Evolutionary conservation across 2,888 invertebrate species (phyloP), one percentile per base, ranked within the genome.

Genomic region (Dynastes maya): DNA sequence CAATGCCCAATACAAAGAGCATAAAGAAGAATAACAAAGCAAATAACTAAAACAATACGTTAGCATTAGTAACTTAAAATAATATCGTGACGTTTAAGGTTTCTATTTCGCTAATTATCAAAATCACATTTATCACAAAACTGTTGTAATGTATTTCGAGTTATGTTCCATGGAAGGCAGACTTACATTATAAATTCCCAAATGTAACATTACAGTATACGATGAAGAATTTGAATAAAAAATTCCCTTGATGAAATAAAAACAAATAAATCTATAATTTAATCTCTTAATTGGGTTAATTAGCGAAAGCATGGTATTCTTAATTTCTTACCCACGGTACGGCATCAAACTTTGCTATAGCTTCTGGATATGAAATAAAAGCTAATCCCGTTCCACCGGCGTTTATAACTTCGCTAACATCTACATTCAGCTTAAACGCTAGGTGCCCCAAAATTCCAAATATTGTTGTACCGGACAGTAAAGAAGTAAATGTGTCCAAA

Each of bases 351-450:
- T 95, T 93, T 0, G 95, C 92, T 74, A 96, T 93, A 0, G 96
- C 96, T 85, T 95, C 95, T 1, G 96, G 96, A 87, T 96, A 96
- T 0, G 95, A 95, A 72, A 96, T 91, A 85, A 96, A 96, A 0
- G 96, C 96, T 77, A 96, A 88, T 0, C 95, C 95, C 0, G 95
- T 93, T 2, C 96, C 96, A 32, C 94, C 93, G 29, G 91, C 89
- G 11, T 94, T 93, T 0, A 96, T 92, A 0, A 95, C 94, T 0
- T 91, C 89, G 0, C 89, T 85, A 1, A 95, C 92, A 8, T 93
- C 92, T 0, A 89, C 89, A 82, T 93, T 88, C 0, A 96, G 93
- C 22, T 90, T 89, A 83, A 93, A 88, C 0, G 96, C 95, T 84
- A 96, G 88, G 87, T 95, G 95, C 0, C 96, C 96, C 64, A 96